phyloP scores from a whole-genome alignment of 2,888 invertebrate genomes.

The Emmelina monodactyla region DNA sequence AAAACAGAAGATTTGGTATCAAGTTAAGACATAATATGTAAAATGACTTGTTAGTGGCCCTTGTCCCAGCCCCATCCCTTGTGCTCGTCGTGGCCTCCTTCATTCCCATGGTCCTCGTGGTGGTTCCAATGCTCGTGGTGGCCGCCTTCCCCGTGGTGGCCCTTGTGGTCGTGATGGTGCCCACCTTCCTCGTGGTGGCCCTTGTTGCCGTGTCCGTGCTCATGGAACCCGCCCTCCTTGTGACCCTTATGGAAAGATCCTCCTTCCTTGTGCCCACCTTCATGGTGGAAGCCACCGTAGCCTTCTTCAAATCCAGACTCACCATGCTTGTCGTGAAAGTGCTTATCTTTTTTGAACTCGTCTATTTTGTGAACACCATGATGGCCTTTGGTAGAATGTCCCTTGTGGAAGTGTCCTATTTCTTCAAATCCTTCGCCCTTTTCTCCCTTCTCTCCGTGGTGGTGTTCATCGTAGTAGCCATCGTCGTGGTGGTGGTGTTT shows the following conservation, averaged over 20 bases:
- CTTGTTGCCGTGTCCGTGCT: conserved; percentile 80
- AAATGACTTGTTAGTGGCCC: conserved; percentile 36
- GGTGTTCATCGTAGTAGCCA: conserved; percentile 70
- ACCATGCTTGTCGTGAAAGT: conserved; percentile 86
- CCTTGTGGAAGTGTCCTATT: conserved; percentile 79
- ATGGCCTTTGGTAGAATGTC: conserved; percentile 84
- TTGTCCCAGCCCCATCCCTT: conserved; percentile 77
- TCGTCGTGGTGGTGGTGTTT: conserved; percentile 71
- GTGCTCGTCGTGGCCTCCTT: conserved; percentile 79
- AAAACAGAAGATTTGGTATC: conserved; percentile 31
- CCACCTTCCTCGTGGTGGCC: conserved; percentile 80
- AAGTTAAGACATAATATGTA: not conserved
- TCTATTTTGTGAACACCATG: conserved; percentile 85
- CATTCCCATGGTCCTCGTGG: conserved; percentile 75
- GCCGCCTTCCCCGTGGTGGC: conserved; percentile 78
- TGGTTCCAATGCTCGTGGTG: conserved; percentile 77
- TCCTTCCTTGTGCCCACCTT: conserved; percentile 79
- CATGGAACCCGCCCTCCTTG: conserved; percentile 76
- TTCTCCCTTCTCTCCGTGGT: conserved; percentile 71
- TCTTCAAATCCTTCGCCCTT: conserved; percentile 64
- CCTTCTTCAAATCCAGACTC: conserved; percentile 82
- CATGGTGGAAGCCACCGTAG: conserved; percentile 79
- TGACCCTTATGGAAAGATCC: conserved; percentile 82
- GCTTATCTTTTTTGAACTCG: conserved; percentile 86
- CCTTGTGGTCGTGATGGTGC: conserved; percentile 78